Conservation (phyloP, 2,797 vertebrate species). For the Sphenodon punctatus region DNA sequence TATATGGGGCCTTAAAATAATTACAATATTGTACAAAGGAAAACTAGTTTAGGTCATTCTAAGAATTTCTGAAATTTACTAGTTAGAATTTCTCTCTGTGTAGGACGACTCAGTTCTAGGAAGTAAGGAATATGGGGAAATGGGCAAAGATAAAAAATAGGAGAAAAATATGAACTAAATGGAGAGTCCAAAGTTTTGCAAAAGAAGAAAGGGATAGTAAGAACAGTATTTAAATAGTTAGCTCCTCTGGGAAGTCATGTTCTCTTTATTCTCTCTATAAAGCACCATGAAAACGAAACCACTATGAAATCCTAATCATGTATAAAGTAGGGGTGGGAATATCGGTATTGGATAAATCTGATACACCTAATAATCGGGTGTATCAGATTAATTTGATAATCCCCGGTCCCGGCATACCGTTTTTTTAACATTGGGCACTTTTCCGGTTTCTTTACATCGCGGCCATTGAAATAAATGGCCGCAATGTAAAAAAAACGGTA, state of each 20-base stretch:
- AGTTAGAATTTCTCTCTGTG: not conserved
- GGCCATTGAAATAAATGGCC: too few species aligned
- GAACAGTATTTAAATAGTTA: not conserved
- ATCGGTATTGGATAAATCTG: too few species aligned
- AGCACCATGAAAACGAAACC: not conserved
- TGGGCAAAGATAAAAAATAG: not conserved
- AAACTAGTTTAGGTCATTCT: not conserved
- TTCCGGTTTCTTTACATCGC: too few species aligned
- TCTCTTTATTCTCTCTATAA: slow-evolving; percentile 1
- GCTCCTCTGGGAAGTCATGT: not conserved
- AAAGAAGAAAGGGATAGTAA: not conserved
- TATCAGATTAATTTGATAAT: too few species aligned
- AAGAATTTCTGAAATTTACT: not conserved
- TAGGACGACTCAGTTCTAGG: not conserved
- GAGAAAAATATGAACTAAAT: not conserved
- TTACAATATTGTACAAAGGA: not conserved
- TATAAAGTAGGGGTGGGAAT: too few species aligned
- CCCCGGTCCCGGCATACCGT: too few species aligned
- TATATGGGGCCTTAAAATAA: not conserved
- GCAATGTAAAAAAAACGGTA: too few species aligned
- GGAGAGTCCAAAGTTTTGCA: not conserved
- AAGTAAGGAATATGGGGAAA: not conserved
- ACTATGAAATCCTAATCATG: not conserved
- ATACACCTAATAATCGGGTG: too few species aligned
- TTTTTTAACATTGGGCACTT: too few species aligned